Conservation (phyloP, 1,140 invertebrate species). For the Pseudomyrmex pallidus region DNA sequence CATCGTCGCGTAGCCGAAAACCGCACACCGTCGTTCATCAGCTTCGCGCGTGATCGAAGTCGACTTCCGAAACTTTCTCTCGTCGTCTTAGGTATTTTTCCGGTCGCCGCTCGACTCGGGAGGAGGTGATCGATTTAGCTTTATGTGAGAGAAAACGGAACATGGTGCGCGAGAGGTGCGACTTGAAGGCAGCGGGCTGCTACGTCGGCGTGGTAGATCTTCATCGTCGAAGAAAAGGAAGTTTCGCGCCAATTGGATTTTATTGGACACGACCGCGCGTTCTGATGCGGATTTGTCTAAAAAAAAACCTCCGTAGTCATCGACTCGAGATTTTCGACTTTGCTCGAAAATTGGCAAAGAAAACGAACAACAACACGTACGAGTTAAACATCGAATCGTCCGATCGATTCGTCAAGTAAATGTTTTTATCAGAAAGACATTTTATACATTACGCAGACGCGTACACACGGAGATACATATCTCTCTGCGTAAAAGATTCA, state of each 20-base stretch:
- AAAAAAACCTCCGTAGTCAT: conserved; percentile 34
- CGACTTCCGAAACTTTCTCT: conserved; percentile 13
- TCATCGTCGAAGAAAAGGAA: conserved; percentile 32
- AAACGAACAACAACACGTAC: conserved; percentile 12
- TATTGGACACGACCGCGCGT: conserved; percentile 23
- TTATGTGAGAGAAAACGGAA: neutral
- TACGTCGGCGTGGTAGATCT: conserved; percentile 20
- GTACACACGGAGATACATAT: no score
- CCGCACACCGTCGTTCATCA: conserved; percentile 40
- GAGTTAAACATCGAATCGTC: neutral
- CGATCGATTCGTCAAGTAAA: conserved; percentile 7
- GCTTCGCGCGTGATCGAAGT: conserved; percentile 25
- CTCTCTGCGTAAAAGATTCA: no score
- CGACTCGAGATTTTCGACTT: conserved; percentile 20
- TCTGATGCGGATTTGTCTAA: conserved; percentile 31
- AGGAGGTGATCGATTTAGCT: conserved; percentile 45
- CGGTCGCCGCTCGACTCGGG: neutral
- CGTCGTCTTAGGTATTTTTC: neutral
- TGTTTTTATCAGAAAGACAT: neutral
- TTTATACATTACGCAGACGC: neutral
- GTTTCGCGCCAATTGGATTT: conserved; percentile 52
- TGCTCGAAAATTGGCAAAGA: neutral
- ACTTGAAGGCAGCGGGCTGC: conserved; percentile 24
- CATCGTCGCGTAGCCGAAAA: conserved; percentile 82
- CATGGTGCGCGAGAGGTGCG: neutral